Conservation (phyloP, 2,888 invertebrate genomes). For the Phortica okadai region DNA sequence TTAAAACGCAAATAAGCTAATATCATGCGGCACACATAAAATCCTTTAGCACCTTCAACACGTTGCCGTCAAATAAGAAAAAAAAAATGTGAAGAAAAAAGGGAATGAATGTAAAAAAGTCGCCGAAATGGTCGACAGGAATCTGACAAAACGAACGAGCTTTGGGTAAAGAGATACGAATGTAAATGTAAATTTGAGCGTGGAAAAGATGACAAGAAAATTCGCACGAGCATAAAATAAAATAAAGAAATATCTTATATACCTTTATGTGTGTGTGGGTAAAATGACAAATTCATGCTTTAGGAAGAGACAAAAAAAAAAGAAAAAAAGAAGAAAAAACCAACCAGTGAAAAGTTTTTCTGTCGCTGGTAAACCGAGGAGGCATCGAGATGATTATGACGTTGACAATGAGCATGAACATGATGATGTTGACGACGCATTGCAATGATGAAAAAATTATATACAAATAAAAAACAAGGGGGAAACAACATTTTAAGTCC, state of each 20-base stretch:
- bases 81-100: slow-evolving; percentile 37
- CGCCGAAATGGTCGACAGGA: background rate
- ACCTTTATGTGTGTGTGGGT: background rate
- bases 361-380: background rate
- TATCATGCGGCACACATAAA: slow-evolving; percentile 67
- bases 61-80: slow-evolving; percentile 52
- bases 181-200: slow-evolving; percentile 25
- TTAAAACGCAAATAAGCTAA: slow-evolving; percentile 66
- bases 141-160: background rate
- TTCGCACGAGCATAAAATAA: slow-evolving; percentile 25
- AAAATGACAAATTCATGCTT: background rate
- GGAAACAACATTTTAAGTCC: slow-evolving; percentile 61
- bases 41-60: slow-evolving; percentile 70
- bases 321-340: background rate
- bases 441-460: slow-evolving; percentile 26
- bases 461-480: slow-evolving; percentile 9
- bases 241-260: slow-evolving; percentile 24
- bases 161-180: slow-evolving; percentile 1
- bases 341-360: background rate
- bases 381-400: background rate
- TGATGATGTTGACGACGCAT: background rate
- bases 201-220: slow-evolving; percentile 29
- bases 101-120: slow-evolving; percentile 43
- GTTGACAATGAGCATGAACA: background rate
- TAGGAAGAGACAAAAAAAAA: background rate